phyloP scores from a whole-genome alignment of 2,888 invertebrate genomes.

The Strigamia maritima region DNA sequence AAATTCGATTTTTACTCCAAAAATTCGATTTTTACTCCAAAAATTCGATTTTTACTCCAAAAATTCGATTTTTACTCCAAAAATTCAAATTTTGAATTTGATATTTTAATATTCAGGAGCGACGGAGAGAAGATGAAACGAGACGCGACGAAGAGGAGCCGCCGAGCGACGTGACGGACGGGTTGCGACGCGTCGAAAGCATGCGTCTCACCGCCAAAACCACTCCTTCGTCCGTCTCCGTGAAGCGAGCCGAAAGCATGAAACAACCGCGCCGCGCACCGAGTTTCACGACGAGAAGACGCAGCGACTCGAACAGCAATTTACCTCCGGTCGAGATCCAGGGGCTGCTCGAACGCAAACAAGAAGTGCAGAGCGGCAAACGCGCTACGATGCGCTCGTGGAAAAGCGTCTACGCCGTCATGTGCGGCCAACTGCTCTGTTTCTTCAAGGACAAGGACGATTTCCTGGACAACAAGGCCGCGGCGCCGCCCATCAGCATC shows the following conservation, averaged over 20 bases:
- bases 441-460: conserved; percentile 96
- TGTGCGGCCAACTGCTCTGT: conserved; percentile 93
- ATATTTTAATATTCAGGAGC: conserved; percentile 55
- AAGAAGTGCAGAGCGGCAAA: conserved; percentile 87
- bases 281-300: conserved; percentile 61
- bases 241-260: conserved; percentile 88
- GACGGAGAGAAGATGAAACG: conserved; percentile 72
- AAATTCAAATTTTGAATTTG: conserved; percentile 36
- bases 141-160: conserved; percentile 45
- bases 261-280: conserved; percentile 77
- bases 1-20: no score
- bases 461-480: conserved; percentile 82
- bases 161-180: background rate
- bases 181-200: conserved; percentile 40
- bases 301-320: conserved; percentile 58
- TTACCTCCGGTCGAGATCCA: conserved; percentile 88
- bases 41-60: no score
- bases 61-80: no score
- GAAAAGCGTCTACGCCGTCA: conserved; percentile 90
- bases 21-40: no score
- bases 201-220: conserved; percentile 37
- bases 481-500: conserved; percentile 76
- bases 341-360: conserved; percentile 87
- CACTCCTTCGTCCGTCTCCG: conserved; percentile 47
- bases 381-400: conserved; percentile 92